These are phyloP conservation scores for Antechinus flavipes DNA, from an alignment of 2,113 vertebrate species.

Conservation along the genomic window DNA sequence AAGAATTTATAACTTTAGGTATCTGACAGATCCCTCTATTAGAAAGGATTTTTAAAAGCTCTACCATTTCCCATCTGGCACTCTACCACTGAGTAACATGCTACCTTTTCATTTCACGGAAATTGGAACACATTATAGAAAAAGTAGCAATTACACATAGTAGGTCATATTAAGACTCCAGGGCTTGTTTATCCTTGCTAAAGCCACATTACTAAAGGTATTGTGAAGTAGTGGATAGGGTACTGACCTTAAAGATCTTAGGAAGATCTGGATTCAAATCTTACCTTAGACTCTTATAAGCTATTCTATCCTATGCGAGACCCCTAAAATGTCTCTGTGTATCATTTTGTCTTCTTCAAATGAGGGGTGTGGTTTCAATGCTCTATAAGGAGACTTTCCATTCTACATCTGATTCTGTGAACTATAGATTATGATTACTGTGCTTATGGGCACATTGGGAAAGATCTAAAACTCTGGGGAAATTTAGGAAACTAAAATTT, in stretches of 20 bases:
- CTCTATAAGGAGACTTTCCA: not conserved
- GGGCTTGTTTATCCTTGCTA: not conserved
- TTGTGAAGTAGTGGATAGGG: not conserved
- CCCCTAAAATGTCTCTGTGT: not conserved
- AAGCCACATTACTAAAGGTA: not conserved
- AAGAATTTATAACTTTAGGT: slow-evolving; percentile 1
- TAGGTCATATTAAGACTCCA: not conserved
- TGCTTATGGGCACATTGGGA: not conserved
- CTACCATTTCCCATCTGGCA: slow-evolving; percentile 46
- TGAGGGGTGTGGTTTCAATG: not conserved
- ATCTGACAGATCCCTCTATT: slow-evolving; percentile 25
- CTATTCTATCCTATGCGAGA: not conserved
- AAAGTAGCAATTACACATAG: not conserved
- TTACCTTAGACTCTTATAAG: not conserved
- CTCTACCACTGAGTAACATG: not conserved
- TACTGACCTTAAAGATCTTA: not conserved
- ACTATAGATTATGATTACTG: not conserved
- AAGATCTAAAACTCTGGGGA: not conserved
- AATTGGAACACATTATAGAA: not conserved
- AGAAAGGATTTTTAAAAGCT: slow-evolving; percentile 41
- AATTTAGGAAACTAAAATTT: not conserved
- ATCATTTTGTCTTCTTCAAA: not conserved
- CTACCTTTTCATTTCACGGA: slow-evolving; percentile 33
- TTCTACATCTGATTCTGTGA: not conserved
- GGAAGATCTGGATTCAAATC: not conserved